Base-by-base conservation (phyloP, 2,888 invertebrate genomes). In the Drosophila rubida region DNA sequence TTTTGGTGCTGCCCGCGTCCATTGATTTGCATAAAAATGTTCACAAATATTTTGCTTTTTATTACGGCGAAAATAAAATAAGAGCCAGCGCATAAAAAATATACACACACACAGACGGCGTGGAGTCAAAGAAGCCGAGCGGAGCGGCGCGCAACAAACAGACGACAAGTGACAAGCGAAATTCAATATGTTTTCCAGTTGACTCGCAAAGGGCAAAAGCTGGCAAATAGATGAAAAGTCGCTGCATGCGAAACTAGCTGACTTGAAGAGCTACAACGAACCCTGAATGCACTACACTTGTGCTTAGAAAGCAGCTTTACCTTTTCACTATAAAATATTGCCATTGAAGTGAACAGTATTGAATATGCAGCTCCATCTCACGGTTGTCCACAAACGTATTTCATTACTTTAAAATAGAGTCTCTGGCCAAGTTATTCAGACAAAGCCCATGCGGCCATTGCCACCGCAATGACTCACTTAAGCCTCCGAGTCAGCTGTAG, bases 11-110 rank as follows among this genome's bases (percentile, higher is more conserved):
- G 35, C 54, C 32, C 51, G 39, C 25, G 49, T 65, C 48, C 74
- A 71, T 77, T 86, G 84, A 83, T 84, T 86, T 84, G 86, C 84
- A 84, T 86, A 75, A 79, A 80, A 80, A 75, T 74, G 75, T 69
- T 80, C 71, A 71, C 78, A 85, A 83, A 83, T 76, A 80, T 83
- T 83, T 80, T 75, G 49, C 60, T 72, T 75, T 80, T 78, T 76
- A 69, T 72, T 76, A 64, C 51, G 50, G 53, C 37, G 27, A 45
- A 45, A 30, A 49, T 49, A 57, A 61, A 63, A 58, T 19, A 54
- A 72, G 60, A 48, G 58, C 22, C 27, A 30, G 30, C 13, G 42
- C 30, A 53, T 42, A 42, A 59, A 50, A 45, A 46, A 37, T 32
- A 62, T 54, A 50, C n/a, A 42, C 14, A 44, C 27, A 32, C 9